Conservation (phyloP, 1,140 invertebrate species). For the Pygmarrhopalites habei region DNA sequence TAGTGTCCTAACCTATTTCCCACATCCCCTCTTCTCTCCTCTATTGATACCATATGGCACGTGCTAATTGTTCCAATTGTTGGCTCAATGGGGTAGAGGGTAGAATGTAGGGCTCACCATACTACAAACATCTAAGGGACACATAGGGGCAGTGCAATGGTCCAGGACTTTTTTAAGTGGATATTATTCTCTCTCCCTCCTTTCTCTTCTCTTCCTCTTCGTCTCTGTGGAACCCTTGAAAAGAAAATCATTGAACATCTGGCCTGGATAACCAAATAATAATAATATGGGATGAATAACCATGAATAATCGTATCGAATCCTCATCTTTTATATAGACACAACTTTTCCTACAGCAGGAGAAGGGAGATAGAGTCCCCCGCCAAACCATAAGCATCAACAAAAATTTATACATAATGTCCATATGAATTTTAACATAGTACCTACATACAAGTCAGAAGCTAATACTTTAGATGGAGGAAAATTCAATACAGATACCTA, state of each 20-base stretch:
- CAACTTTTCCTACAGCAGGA: too few species aligned
- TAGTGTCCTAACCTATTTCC: constrained; percentile 29
- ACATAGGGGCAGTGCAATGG: background rate
- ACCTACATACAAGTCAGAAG: too few species aligned
- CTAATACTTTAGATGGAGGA: too few species aligned
- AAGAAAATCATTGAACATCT: constrained; percentile 30
- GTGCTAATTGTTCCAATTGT: constrained; percentile 39
- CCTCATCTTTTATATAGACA: too few species aligned
- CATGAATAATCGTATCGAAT: constrained; percentile 22
- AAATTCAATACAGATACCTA: too few species aligned
- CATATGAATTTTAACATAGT: too few species aligned
- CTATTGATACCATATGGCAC: constrained; percentile 38
- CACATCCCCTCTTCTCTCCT: too few species aligned
- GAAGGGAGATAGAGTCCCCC: too few species aligned
- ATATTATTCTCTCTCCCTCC: constrained; percentile 2
- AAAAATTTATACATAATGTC: too few species aligned
- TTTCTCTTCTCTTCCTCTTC: background rate
- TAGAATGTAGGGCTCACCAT: background rate
- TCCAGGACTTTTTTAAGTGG: constrained; percentile 19
- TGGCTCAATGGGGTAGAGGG: constrained; percentile 4
- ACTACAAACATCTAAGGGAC: too few species aligned
- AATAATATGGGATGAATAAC: constrained; percentile 11
- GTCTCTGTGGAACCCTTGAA: background rate
- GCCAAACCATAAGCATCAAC: too few species aligned
- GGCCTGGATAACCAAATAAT: constrained; percentile 26